Percentiles rank a stretch among this genome's conserved stretches.
Conservation (phyloP, 2,797 vertebrate genomes). For the Naso thynnoides region DNA sequence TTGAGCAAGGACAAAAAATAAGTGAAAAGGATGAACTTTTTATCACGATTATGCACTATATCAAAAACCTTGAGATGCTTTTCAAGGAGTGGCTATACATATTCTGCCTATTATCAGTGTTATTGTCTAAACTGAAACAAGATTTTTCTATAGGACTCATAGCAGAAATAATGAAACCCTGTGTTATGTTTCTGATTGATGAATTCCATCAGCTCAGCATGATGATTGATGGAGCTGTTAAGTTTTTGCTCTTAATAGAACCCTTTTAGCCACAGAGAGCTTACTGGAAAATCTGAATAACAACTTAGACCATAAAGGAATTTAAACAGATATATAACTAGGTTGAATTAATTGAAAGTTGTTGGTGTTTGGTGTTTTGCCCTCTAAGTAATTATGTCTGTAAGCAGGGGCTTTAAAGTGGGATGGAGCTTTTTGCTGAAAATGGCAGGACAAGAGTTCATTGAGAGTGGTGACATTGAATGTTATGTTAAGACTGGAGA, state of each 20-base stretch:
- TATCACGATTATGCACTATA: background rate
- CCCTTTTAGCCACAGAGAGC: conserved; percentile 8
- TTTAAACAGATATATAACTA: background rate
- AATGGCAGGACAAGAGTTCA: too few relatives aligned
- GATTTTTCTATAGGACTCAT: background rate
- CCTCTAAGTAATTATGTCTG: too few relatives aligned
- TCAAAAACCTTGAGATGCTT: background rate
- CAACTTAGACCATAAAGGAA: conserved; percentile 4
- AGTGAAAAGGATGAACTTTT: background rate
- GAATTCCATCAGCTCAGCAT: conserved; percentile 37
- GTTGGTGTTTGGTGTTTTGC: too few relatives aligned
- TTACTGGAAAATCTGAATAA: conserved; percentile 36
- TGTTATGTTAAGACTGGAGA: too few relatives aligned
- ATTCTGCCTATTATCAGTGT: conserved; percentile 16
- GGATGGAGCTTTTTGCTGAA: too few relatives aligned
- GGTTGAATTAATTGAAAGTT: conserved; percentile 6
- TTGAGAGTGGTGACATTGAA: too few relatives aligned
- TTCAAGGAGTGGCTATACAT: conserved; percentile 1
- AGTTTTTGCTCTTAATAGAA: conserved; percentile 35
- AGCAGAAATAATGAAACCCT: conserved; percentile 44
- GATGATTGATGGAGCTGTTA: conserved; percentile 55
- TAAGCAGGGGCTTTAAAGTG: too few relatives aligned
- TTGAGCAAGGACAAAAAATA: background rate
- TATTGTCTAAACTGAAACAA: conserved; percentile 19
- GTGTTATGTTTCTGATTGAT: conserved; percentile 50